phyloP scores from a whole-genome alignment of 2,888 invertebrate genomes.

The Synergus gifuensis region DNA sequence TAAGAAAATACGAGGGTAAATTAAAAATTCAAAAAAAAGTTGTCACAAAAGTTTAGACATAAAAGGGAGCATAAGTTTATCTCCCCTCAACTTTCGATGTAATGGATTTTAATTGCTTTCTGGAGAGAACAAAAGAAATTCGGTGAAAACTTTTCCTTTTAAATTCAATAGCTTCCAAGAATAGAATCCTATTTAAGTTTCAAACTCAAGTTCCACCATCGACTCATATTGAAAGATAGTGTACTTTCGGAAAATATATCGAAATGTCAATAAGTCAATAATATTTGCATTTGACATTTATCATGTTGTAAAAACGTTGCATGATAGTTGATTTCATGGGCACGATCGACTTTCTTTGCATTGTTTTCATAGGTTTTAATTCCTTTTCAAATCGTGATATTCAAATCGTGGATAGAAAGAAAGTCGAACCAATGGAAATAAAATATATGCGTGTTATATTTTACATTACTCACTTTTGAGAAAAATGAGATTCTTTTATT shows the following conservation, averaged over 20 bases:
- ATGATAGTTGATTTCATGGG: no score
- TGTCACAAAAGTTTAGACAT: conserved; percentile 10
- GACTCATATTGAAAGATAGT: conserved; percentile 6
- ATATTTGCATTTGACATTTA: no score
- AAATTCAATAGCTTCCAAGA: conserved; percentile 26
- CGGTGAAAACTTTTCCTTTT: conserved; percentile 34
- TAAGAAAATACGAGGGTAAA: neutral
- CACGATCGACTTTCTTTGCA: no score
- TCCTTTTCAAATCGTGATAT: no score
- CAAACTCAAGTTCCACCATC: conserved; percentile 16
- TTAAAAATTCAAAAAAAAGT: neutral
- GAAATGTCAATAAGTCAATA: neutral
- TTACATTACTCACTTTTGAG: no score
- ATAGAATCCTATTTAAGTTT: conserved; percentile 40
- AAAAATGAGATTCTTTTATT: no score
- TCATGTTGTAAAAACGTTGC: no score
- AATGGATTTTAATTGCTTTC: conserved; percentile 40
- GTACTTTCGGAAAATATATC: neutral
- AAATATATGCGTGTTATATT: no score
- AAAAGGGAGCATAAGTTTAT: conserved; percentile 20
- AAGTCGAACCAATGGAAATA: no score
- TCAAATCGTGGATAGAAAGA: no score
- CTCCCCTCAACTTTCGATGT: neutral
- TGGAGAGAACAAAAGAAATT: conserved; percentile 25
- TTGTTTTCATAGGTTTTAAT: no score